Conservation (phyloP, 2,113 vertebrate genomes). For the Aspidoscelis tigris region DNA sequence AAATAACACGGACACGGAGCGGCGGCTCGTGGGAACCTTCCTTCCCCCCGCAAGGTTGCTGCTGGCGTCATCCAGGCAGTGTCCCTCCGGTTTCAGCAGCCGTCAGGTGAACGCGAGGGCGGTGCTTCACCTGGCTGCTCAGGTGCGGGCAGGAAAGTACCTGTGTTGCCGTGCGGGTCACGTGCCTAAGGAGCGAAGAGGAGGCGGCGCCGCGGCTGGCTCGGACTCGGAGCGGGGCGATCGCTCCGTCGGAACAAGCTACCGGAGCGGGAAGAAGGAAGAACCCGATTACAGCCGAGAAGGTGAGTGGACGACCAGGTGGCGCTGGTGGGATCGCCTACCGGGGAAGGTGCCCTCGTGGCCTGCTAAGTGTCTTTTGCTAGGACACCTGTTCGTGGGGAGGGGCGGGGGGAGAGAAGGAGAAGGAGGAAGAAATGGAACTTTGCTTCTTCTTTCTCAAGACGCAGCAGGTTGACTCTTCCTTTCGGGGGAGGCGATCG, state of each 20-base stretch:
- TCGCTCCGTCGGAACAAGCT: neutral
- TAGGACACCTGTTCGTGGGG: too few species aligned
- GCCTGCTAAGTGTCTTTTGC: too few species aligned
- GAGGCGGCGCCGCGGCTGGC: neutral
- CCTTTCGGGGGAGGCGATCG: neutral
- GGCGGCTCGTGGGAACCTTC: neutral
- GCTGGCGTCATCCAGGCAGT: neutral
- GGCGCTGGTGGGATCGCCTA: too few species aligned
- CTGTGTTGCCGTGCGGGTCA: conserved; percentile 9
- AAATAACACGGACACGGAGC: neutral
- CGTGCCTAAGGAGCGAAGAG: neutral
- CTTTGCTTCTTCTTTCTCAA: too few species aligned
- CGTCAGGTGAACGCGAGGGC: neutral
- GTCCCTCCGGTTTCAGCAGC: neutral
- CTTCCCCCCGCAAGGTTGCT: too few species aligned
- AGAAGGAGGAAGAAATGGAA: too few species aligned
- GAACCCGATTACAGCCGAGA: neutral
- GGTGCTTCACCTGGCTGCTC: conserved; percentile 15
- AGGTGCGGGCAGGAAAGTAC: conserved; percentile 25
- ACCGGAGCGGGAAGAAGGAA: neutral
- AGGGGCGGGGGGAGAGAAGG: fast-evolving
- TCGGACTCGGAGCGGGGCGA: neutral
- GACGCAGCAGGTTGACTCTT: neutral
- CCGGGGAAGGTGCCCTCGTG: too few species aligned
- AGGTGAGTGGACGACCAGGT: neutral